These are phyloP conservation scores for Ursus arctos DNA, from an alignment of 2,113 vertebrate genomes.

Conservation along the genomic window DNA sequence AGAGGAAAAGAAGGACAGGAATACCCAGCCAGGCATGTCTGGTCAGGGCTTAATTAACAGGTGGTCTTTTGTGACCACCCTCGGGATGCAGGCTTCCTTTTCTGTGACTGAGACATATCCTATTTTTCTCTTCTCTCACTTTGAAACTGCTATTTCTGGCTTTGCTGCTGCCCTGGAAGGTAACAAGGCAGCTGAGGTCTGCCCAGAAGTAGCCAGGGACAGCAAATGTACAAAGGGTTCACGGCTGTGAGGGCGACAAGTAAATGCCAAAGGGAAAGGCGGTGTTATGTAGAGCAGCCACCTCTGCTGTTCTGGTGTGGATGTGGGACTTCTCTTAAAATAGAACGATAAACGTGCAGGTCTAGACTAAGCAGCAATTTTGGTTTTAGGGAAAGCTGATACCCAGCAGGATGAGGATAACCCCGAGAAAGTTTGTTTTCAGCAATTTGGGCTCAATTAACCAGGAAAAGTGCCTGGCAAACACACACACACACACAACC, in stretches of 20 bases:
- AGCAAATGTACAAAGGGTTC: neutral
- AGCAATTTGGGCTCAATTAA: conserved; percentile 56
- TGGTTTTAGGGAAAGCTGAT: conserved; percentile 74
- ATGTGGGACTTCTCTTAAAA: conserved; percentile 65
- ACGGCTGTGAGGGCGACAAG: accelerated
- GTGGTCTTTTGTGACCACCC: neutral
- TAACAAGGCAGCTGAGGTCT: neutral
- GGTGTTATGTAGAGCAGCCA: neutral
- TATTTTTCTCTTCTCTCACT: neutral
- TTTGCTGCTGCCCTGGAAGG: accelerated
- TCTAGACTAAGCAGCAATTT: conserved; percentile 73
- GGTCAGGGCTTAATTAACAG: neutral
- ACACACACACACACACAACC: neutral
- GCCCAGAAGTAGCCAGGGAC: neutral
- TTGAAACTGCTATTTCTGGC: conserved; percentile 17
- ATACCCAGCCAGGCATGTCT: neutral
- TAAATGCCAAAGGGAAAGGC: neutral
- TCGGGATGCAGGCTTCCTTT: neutral
- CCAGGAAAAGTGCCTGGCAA: neutral
- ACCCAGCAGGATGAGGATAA: conserved; percentile 35
- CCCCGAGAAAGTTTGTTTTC: conserved; percentile 25
- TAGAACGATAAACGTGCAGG: neutral
- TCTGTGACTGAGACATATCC: neutral
- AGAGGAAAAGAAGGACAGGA: neutral
- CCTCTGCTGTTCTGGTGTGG: neutral